Percentiles rank a stretch among this genome's conserved stretches.
Conservation (phyloP, 2,797 vertebrate genomes). For the Threskiornis aethiopicus region DNA sequence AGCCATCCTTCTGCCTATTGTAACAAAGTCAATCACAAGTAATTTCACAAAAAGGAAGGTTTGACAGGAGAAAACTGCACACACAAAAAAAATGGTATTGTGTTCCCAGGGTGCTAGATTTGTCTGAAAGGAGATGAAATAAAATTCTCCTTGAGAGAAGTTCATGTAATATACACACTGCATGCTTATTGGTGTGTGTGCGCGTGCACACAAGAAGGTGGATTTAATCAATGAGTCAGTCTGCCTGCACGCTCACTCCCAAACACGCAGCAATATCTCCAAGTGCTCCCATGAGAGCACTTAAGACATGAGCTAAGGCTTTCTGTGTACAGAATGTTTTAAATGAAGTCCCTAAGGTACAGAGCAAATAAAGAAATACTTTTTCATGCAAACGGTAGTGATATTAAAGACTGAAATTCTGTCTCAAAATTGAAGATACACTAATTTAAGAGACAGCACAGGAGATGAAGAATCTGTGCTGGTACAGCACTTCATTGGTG, state of each 20-base stretch:
- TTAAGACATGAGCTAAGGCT: slow-evolving; percentile 9
- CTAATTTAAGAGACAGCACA: not conserved
- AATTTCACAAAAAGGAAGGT: not conserved
- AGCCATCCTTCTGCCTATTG: not conserved
- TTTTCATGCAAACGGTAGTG: slow-evolving; percentile 19
- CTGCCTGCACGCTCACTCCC: not conserved
- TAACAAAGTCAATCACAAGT: not conserved
- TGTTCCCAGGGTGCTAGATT: not conserved
- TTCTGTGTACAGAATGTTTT: slow-evolving; percentile 12
- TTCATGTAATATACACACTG: not conserved
- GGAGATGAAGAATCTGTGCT: not conserved
- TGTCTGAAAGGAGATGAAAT: not conserved
- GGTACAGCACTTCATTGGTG: not conserved
- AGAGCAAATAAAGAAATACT: slow-evolving; percentile 30
- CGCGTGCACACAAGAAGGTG: not conserved
- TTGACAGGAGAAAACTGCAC: not conserved
- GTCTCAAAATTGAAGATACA: not conserved
- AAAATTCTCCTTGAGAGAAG: not conserved
- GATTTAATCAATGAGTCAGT: slow-evolving; percentile 41
- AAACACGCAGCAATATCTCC: not conserved
- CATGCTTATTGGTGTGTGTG: not conserved
- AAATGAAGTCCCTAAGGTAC: slow-evolving; percentile 18
- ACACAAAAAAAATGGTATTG: not conserved
- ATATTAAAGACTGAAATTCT: slow-evolving; percentile 21
- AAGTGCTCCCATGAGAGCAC: not conserved